These are phyloP conservation scores for Euplagia quadripunctaria DNA, from an alignment of 2,888 invertebrate species.

Conservation along the genomic window DNA sequence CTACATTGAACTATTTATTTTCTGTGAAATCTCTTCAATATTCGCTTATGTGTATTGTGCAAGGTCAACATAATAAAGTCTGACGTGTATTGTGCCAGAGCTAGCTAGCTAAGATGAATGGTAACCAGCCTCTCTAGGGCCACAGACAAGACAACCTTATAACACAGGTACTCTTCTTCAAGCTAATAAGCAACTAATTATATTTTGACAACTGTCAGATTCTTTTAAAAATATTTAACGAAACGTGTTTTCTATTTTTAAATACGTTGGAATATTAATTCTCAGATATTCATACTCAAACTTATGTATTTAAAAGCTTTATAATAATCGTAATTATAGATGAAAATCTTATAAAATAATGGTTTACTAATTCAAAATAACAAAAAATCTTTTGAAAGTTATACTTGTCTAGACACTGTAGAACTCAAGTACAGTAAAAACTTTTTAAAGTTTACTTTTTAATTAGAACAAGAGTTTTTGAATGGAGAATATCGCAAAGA, in stretches of 20 bases:
- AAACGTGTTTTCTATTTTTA: background rate
- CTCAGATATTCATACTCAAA: no score
- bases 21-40: background rate
- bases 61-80: background rate
- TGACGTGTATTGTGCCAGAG: constrained; percentile 1
- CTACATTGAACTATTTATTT: background rate
- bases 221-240: background rate
- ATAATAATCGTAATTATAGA: no score
- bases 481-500: background rate
- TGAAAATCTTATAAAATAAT: no score
- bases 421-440: background rate
- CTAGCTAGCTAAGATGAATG: constrained; percentile 1
- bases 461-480: background rate
- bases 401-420: background rate
- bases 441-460: background rate
- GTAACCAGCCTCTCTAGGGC: background rate
- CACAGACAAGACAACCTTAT: background rate
- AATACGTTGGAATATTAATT: no score
- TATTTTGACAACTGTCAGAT: background rate
- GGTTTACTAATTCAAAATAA: no score
- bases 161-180: background rate
- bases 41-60: background rate
- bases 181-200: background rate
- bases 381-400: background rate
- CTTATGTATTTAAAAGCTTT: no score